These are phyloP conservation scores for Ophion ventricosus DNA, from an alignment of 2,888 invertebrate species.

Conservation along the genomic window DNA sequence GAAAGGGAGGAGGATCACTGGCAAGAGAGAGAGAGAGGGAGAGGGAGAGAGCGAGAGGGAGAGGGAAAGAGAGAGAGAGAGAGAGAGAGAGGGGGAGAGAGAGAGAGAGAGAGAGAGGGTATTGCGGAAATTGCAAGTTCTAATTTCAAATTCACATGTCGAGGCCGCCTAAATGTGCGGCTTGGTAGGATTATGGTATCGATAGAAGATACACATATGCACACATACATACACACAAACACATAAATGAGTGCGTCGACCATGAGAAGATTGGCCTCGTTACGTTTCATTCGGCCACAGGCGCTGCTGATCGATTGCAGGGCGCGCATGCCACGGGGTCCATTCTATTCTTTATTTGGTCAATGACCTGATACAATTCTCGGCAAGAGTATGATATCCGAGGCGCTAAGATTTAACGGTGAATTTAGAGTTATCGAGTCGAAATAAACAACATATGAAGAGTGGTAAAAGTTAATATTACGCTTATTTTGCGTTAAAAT, in stretches of 20 bases:
- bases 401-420: too few species aligned
- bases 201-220: conserved; percentile 37
- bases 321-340: conserved; percentile 31
- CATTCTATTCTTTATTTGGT: conserved; percentile 41
- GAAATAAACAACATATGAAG: too few species aligned
- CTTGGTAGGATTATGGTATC: conserved; percentile 56
- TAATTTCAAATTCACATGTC: conserved; percentile 33
- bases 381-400: too few species aligned
- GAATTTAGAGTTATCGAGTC: too few species aligned
- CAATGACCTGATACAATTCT: conserved; percentile 57
- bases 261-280: conserved; percentile 62
- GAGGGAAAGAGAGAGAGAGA: neutral
- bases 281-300: conserved; percentile 59
- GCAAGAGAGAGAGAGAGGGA: neutral
- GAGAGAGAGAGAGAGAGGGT: neutral
- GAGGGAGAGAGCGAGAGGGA: neutral
- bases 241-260: conserved; percentile 36
- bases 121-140: conserved; percentile 46
- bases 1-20: neutral
- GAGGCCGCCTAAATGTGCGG: conserved; percentile 11
- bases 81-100: neutral
- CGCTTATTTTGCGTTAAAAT: too few species aligned
- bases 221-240: conserved; percentile 9
- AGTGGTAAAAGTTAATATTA: too few species aligned
- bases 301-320: conserved; percentile 55